Base-by-base conservation (phyloP, 1,140 invertebrate species). In the Diplogasteroides magnus region DNA sequence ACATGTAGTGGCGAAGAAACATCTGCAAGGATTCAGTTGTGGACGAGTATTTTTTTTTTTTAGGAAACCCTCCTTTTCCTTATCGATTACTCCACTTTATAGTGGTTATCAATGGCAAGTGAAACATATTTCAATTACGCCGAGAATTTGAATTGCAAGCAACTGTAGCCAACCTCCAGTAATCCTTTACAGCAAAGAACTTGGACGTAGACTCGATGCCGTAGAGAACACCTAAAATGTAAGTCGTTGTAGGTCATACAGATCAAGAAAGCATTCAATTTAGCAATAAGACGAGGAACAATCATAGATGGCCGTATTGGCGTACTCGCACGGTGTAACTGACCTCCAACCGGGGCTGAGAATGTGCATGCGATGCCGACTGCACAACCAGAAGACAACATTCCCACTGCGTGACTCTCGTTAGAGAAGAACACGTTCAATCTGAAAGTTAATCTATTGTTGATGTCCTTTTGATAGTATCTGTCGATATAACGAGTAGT, bases 141-240 rank as follows among this genome's bases (percentile, higher is more conserved):
- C 6, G 37, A 6, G 19, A 48, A 48, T 48, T 48, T 48, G 37
- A 48, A 48, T 11, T 19, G 37, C 6, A 48, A 19, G 19, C 6
- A 48, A 48, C 6, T 6, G 37, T 48, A 11, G 37, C 37, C 19
- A 48, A 48, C 37, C 37, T 86, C 94, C 94, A 98, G 83, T 98
- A 98, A 82, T 97, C 97, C 67, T 94, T 86, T 0, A 97, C 93
- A 1, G 94, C 94, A 84, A 98, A 98, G 82, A 96, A 98, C 0
- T 93, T 94, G 0, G 94, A 94, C 31, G 94, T 98, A 85, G 97
- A 94, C 87, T 98, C 94, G 74, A 98, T 97, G 78, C 93, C 96
- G 84, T 97, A 98, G 23, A 98, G 86, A 0, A 98, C 94, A 80
- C 94, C 91, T 90, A 61, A 67, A 74, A 72, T 55, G 57, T 28